Evolutionary conservation across 2,113 vertebrate species (phyloP).

Genomic region (Heloderma charlesbogerti): DNA sequence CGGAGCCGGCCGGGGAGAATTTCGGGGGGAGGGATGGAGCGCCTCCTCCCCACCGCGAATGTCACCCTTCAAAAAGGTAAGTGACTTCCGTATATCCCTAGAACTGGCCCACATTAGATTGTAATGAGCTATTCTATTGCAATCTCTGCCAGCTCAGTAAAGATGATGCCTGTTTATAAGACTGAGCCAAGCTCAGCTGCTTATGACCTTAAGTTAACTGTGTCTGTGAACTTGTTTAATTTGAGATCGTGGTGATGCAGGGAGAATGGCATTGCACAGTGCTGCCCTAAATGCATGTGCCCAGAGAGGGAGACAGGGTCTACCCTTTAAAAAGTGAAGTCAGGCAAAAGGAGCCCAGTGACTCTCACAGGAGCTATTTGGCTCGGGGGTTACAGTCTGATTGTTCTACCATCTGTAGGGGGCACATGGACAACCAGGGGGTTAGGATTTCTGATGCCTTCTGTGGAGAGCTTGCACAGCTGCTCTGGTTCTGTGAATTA

Average conservation of each 20-base stretch:
- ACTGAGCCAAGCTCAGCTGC: not conserved
- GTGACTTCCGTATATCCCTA: too few relatives aligned
- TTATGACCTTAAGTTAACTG: not conserved
- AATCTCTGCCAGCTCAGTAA: not conserved
- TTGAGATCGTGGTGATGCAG: conserved; percentile 12
- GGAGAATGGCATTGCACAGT: not conserved
- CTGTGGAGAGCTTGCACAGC: not conserved
- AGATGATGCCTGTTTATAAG: not conserved
- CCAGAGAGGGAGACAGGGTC: not conserved
- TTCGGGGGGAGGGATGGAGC: too few relatives aligned
- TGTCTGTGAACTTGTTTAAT: conserved; percentile 27
- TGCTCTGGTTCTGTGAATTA: not conserved
- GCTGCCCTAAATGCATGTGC: not conserved
- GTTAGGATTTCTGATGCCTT: not conserved
- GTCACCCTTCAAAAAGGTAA: too few relatives aligned
- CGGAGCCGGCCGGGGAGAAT: too few relatives aligned
- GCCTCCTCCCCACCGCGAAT: too few relatives aligned
- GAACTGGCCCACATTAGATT: too few relatives aligned
- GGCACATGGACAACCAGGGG: not conserved
- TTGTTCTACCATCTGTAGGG: not conserved
- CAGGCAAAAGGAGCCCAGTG: accelerated
- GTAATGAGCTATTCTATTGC: not conserved
- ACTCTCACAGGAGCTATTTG: not conserved
- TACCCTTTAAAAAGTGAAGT: conserved; percentile 19
- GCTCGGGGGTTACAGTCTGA: not conserved